A percentile compares a stretch with the other conserved stretches of the same genome.
These are phyloP conservation scores for Tipula lateralis DNA, from an alignment of 2,888 invertebrate species.

Conservation along the genomic window DNA sequence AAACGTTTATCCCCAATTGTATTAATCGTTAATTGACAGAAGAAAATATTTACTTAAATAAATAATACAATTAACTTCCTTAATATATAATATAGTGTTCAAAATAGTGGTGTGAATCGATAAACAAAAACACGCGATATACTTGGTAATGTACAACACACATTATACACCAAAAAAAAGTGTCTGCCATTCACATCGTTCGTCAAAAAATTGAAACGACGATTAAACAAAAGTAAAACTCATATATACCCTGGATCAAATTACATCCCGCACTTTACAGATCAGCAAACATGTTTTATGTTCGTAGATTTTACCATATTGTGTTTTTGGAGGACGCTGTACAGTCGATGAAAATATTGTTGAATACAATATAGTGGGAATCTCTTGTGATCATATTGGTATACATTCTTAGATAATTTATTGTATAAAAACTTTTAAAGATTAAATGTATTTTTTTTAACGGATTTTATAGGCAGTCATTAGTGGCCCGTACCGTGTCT, in stretches of 20 bases:
- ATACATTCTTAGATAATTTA: background rate
- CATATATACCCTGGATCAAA: conserved; percentile 7
- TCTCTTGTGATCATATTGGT: background rate
- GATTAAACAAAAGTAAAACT: conserved; percentile 8
- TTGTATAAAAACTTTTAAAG: background rate
- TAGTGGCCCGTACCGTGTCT: no score
- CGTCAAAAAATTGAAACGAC: background rate
- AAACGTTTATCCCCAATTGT: no score
- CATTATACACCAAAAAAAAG: background rate
- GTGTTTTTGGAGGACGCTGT: background rate
- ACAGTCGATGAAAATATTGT: background rate
- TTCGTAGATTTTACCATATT: background rate
- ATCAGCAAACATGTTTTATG: background rate
- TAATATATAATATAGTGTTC: background rate
- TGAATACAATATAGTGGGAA: background rate
- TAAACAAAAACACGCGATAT: background rate
- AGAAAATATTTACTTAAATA: no score
- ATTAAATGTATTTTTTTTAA: no score
- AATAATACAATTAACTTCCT: background rate
- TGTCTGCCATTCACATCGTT: background rate
- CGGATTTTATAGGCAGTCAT: no score
- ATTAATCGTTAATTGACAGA: no score
- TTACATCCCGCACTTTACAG: background rate
- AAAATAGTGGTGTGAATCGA: background rate
- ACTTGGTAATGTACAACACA: background rate